phyloP scores from a whole-genome alignment of 1,140 invertebrate species.

The Zaprionus inermis region DNA sequence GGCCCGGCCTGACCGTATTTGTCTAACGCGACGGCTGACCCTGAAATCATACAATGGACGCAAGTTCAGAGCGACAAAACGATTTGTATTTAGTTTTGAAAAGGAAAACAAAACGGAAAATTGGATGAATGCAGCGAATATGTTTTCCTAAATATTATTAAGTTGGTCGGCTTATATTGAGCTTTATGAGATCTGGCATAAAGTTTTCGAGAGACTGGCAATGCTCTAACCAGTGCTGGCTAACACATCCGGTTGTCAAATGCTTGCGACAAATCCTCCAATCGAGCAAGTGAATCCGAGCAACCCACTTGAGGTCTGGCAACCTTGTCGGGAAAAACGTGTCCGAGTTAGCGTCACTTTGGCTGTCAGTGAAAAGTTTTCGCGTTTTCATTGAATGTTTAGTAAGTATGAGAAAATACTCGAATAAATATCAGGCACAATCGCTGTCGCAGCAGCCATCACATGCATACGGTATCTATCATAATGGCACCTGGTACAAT shows the following conservation, averaged over 20 bases:
- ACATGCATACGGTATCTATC: neutral
- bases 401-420: neutral
- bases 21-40: constrained; percentile 3
- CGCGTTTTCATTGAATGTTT: neutral
- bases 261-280: neutral
- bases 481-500: constrained; percentile 28
- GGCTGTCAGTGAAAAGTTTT: neutral
- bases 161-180: no score
- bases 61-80: neutral
- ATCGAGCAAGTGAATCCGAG: neutral
- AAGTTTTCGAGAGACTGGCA: no score
- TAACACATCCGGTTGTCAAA: neutral
- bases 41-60: neutral
- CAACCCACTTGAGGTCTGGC: neutral
- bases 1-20: neutral
- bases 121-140: neutral
- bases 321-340: neutral
- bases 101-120: neutral
- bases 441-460: neutral
- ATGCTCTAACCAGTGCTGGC: neutral
- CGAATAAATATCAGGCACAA: neutral
- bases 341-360: neutral
- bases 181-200: no score
- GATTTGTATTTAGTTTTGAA: neutral
- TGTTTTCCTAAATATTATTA: neutral